A percentile compares a stretch with the other conserved stretches of the same genome.
These are phyloP conservation scores for Lasioglossum malachurum DNA, from an alignment of 2,888 invertebrate genomes.

Conservation along the genomic window DNA sequence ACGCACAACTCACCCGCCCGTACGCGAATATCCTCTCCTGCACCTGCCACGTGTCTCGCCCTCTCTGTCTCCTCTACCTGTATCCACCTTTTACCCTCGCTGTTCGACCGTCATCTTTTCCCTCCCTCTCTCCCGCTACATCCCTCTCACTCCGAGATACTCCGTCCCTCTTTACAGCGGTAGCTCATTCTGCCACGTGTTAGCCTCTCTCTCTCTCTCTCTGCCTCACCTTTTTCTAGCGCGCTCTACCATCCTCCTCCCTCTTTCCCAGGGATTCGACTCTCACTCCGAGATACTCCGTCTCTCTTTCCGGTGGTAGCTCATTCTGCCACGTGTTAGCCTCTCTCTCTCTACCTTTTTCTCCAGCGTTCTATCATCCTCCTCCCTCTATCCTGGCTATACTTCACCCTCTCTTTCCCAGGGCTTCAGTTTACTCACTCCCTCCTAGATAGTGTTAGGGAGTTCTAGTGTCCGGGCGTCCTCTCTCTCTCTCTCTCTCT, in stretches of 20 bases:
- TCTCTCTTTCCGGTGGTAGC: not conserved
- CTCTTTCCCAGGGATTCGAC: not conserved
- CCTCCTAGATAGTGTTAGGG: too few species aligned
- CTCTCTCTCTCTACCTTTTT: too few species aligned
- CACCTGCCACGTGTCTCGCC: constrained; percentile 66
- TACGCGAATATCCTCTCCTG: constrained; percentile 71
- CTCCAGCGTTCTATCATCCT: too few species aligned
- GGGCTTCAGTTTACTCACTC: too few species aligned
- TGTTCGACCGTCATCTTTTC: not conserved
- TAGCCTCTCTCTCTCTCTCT: not conserved
- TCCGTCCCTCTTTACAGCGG: not conserved
- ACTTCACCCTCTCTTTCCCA: constrained; percentile 7
- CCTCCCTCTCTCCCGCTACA: not conserved
- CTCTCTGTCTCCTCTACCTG: constrained; percentile 40
- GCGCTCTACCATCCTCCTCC: too few species aligned
- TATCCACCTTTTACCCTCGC: constrained; percentile 9
- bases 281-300: constrained; percentile 2
- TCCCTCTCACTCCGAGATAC: constrained; percentile 12
- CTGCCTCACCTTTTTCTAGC: too few species aligned
- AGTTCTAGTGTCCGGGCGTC: too few species aligned
- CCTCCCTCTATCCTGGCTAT: too few species aligned
- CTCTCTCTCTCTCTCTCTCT: too few species aligned
- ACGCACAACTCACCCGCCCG: constrained; percentile 73
- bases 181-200: too few species aligned
- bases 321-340: too few species aligned